phyloP scores from a whole-genome alignment of 1,140 invertebrate species.

The Drosophila triauraria region DNA sequence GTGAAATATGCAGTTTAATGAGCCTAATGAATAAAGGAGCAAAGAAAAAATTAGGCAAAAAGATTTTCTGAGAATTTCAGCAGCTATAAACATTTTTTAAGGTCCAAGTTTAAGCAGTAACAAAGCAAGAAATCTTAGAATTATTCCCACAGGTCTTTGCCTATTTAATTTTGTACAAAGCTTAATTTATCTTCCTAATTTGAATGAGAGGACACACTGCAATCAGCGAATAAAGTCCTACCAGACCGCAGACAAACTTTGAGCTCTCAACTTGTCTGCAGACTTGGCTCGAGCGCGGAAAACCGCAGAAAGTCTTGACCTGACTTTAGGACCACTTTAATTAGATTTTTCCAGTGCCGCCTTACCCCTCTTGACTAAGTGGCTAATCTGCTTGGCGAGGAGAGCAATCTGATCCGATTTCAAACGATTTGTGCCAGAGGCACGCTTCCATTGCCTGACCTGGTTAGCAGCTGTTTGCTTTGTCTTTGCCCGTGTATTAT shows the following conservation, averaged over 20 bases:
- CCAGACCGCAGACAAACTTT: not conserved
- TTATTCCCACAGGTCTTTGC: not conserved
- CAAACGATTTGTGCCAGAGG: slow-evolving; percentile 54
- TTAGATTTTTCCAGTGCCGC: not conserved
- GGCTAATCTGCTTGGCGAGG: slow-evolving; percentile 8
- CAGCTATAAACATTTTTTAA: slow-evolving; percentile 2
- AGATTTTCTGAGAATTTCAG: not conserved
- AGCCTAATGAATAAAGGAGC: not conserved
- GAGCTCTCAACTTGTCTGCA: not conserved
- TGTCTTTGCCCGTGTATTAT: slow-evolving; percentile 48
- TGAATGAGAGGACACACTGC: not conserved
- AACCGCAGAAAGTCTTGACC: slow-evolving; percentile 24
- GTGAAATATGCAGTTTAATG: slow-evolving; percentile 13
- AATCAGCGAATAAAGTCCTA: not conserved
- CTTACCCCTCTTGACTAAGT: not conserved
- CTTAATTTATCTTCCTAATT: not conserved
- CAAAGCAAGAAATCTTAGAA: not conserved
- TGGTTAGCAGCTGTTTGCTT: slow-evolving; percentile 41
- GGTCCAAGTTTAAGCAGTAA: slow-evolving; percentile 3
- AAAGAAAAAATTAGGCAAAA: not conserved
- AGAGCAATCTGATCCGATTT: slow-evolving; percentile 19
- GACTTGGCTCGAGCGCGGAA: not conserved
- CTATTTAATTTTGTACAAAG: not conserved
- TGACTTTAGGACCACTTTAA: slow-evolving; percentile 11
- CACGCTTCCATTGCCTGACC: slow-evolving; percentile 62